Percentiles rank a stretch among this genome's conserved stretches.
These are phyloP conservation scores for Moxostoma hubbsi DNA, from an alignment of 2,797 vertebrate species.

Conservation along the genomic window DNA sequence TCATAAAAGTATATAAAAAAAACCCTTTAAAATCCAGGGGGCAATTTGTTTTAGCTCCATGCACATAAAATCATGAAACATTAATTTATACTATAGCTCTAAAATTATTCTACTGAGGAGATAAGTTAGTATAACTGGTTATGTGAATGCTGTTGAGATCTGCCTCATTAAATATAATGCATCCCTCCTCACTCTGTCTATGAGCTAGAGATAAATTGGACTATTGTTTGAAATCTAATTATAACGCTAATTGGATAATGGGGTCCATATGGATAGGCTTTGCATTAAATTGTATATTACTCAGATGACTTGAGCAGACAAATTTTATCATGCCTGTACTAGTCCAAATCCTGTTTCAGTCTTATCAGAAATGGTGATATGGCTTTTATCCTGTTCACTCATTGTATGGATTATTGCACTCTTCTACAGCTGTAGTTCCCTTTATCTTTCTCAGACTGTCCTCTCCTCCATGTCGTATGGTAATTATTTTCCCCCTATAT, in stretches of 20 bases:
- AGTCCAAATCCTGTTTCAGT: neutral
- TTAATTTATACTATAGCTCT: neutral
- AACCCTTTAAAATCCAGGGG: no score
- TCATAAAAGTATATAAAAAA: no score
- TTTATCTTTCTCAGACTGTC: no score
- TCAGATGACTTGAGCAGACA: constrained; percentile 7
- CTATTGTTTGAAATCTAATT: constrained; percentile 21
- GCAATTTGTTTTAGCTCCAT: neutral
- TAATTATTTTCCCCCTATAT: neutral
- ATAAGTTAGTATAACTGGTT: neutral
- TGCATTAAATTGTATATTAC: constrained; percentile 26
- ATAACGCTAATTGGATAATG: constrained; percentile 15
- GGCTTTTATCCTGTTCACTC: neutral
- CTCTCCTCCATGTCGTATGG: neutral
- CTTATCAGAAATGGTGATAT: neutral
- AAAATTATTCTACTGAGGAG: neutral
- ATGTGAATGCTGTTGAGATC: constrained; percentile 1
- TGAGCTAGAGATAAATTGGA: constrained; percentile 18
- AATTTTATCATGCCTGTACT: constrained; percentile 17
- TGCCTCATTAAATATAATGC: constrained; percentile 24
- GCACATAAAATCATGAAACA: neutral
- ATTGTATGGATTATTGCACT: constrained; percentile 5
- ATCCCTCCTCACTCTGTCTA: constrained; percentile 4
- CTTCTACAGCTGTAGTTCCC: neutral
- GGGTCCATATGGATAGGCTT: constrained; percentile 29